phyloP scores from a whole-genome alignment of 1,140 invertebrate species.

The Saccostrea cuccullata region DNA sequence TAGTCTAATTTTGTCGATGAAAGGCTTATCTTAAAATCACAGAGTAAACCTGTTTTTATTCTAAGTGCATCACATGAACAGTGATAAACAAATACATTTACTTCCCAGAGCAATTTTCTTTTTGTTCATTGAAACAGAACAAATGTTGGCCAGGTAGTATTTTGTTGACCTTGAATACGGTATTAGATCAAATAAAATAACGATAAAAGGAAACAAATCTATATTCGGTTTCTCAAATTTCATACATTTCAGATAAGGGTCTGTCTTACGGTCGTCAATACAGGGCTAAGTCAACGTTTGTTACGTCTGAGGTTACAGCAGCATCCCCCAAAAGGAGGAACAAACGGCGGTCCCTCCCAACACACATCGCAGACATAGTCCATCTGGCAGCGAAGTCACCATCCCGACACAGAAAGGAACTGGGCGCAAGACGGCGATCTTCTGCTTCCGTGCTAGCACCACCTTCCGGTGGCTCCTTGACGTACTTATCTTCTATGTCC shows the following conservation, averaged over 20 bases:
- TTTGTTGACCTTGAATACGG: constrained; percentile 8
- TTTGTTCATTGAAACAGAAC: constrained; percentile 6
- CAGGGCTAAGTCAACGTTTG: neutral
- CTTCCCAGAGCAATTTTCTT: neutral
- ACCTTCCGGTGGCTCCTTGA: neutral
- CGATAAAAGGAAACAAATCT: neutral
- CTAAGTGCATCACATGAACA: neutral
- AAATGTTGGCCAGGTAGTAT: neutral
- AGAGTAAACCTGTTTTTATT: neutral
- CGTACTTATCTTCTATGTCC: neutral
- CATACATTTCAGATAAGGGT: neutral
- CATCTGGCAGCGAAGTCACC: neutral
- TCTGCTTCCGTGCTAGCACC: neutral
- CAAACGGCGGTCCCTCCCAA: neutral
- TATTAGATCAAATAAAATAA: neutral
- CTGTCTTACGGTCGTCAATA: neutral
- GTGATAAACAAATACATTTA: neutral
- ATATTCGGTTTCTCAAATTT: neutral
- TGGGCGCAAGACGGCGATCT: neutral
- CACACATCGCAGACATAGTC: constrained; percentile 3
- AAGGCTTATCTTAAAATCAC: neutral
- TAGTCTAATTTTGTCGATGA: neutral
- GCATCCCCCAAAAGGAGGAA: neutral
- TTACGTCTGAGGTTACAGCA: neutral
- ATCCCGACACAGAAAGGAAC: neutral